A percentile compares a stretch with the other conserved stretches of the same genome.
Conservation (phyloP, 2,797 vertebrate genomes). For the Melanotaenia pygmaea region DNA sequence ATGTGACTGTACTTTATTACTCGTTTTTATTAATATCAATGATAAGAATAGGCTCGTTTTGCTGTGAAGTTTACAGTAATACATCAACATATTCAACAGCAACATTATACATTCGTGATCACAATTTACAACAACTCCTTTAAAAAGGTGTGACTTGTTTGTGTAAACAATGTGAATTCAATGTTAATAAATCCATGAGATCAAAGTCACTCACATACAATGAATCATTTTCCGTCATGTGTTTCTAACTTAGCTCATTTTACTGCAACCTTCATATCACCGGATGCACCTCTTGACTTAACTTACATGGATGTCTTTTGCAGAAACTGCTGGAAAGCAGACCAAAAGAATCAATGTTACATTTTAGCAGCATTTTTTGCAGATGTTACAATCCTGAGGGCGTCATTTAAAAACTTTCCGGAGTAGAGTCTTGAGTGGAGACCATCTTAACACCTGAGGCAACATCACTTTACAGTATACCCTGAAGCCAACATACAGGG, state of each 20-base stretch:
- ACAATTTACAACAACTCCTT: constrained; percentile 40
- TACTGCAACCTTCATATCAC: constrained; percentile 32
- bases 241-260: constrained; percentile 57
- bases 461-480: constrained; percentile 23
- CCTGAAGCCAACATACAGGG: constrained; percentile 14
- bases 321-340: constrained; percentile 49
- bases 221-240: constrained; percentile 47
- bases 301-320: constrained; percentile 69
- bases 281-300: constrained; percentile 59
- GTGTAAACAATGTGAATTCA: constrained; percentile 63
- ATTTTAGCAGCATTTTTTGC: constrained; percentile 79
- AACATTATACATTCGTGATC: constrained; percentile 68
- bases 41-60: constrained; percentile 53
- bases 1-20: constrained; percentile 32
- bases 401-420: constrained; percentile 62
- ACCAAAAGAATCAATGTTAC: constrained; percentile 77
- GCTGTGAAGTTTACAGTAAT: constrained; percentile 47
- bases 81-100: constrained; percentile 46
- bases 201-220: constrained; percentile 24
- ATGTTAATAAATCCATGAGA: constrained; percentile 48
- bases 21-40: constrained; percentile 53
- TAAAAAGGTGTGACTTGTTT: constrained; percentile 47
- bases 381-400: constrained; percentile 55
- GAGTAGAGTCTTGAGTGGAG: constrained; percentile 36
- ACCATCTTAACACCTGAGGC: constrained; percentile 46